phyloP scores from a whole-genome alignment of 2,113 vertebrate species.

The Labeo catla region DNA sequence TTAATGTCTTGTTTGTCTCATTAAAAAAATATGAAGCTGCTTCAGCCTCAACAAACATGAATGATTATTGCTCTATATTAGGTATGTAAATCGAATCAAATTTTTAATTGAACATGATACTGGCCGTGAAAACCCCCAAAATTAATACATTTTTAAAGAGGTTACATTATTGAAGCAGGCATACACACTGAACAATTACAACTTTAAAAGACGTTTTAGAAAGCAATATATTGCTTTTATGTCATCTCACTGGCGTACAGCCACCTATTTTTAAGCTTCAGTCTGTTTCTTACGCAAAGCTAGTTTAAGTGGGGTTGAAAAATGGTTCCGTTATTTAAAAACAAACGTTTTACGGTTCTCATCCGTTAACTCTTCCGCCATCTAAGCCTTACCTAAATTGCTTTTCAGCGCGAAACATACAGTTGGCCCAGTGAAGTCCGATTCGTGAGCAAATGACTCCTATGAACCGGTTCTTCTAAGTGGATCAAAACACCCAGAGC shows the following conservation, averaged over 20 bases:
- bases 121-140: not conserved
- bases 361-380: not conserved
- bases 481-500: too few species aligned
- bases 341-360: not conserved
- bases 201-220: not conserved
- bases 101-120: not conserved
- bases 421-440: too few species aligned
- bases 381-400: not conserved
- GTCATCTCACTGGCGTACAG: not conserved
- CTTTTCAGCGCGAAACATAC: not conserved
- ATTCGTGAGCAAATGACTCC: too few species aligned
- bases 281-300: not conserved
- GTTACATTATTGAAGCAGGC: not conserved
- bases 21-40: not conserved
- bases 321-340: not conserved
- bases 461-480: too few species aligned
- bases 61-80: not conserved
- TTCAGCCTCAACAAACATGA: not conserved
- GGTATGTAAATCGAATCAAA: not conserved
- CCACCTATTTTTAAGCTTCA: not conserved
- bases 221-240: not conserved
- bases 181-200: not conserved
- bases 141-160: not conserved
- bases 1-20: constrained; percentile 22
- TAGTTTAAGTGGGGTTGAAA: not conserved